Percentiles rank a stretch among this genome's conserved stretches.
These are phyloP conservation scores for Carassius carassius DNA, from an alignment of 2,113 vertebrate species.

Conservation along the genomic window DNA sequence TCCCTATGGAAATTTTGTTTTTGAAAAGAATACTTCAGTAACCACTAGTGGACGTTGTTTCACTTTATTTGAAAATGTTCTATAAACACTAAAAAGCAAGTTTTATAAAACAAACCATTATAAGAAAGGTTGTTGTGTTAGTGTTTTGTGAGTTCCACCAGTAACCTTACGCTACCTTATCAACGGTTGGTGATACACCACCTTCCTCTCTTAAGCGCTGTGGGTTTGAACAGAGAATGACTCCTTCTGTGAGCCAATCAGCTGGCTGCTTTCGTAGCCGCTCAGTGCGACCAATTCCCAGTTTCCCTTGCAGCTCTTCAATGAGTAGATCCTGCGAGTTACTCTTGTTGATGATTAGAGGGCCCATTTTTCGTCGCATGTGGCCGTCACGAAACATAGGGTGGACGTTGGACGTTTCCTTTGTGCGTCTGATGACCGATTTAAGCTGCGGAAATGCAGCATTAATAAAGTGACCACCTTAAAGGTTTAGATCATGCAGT, in stretches of 20 bases:
- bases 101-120: neutral
- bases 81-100: neutral
- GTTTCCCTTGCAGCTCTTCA: constrained; percentile 90
- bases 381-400: constrained; percentile 91
- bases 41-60: neutral
- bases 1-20: neutral
- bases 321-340: constrained; percentile 87
- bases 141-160: constrained; percentile 1
- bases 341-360: constrained; percentile 87
- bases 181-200: constrained; percentile 72
- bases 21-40: neutral
- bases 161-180: constrained; percentile 73
- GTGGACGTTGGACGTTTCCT: constrained; percentile 88
- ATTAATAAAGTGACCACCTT: neutral
- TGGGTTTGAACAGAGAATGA: constrained; percentile 84
- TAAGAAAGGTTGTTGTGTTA: neutral
- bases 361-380: constrained; percentile 86
- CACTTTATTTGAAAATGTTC: neutral
- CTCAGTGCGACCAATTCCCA: constrained; percentile 82
- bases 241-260: constrained; percentile 89
- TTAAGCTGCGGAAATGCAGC: constrained; percentile 80
- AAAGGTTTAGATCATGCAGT: neutral
- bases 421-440: constrained; percentile 94
- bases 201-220: constrained; percentile 72
- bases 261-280: constrained; percentile 73